Evolutionary conservation across 2,113 vertebrate genomes (phyloP).

Genomic region (Elephas maximus): DNA sequence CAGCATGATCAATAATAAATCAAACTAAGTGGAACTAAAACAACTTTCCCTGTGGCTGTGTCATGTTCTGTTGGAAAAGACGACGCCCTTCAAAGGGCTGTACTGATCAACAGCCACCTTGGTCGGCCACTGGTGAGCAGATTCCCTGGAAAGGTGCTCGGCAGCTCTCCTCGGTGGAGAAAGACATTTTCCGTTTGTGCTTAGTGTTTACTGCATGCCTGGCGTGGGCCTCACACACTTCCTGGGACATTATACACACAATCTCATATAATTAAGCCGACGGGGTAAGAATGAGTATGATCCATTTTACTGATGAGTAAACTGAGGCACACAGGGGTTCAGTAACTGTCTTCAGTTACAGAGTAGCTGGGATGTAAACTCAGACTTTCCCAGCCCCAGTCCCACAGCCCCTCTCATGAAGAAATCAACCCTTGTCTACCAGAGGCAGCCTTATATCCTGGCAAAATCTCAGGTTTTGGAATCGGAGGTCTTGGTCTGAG

Average conservation of each 20-base stretch:
- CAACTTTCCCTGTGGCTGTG: slow-evolving; percentile 53
- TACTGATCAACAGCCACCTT: not conserved
- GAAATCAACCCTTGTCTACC: not conserved
- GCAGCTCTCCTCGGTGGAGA: not conserved
- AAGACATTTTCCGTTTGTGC: not conserved
- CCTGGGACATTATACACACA: not conserved
- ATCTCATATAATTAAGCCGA: not conserved
- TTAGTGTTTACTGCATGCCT: not conserved
- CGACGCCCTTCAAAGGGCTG: slow-evolving; percentile 28
- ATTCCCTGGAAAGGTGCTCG: not conserved
- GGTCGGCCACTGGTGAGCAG: not conserved
- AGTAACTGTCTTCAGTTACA: not conserved
- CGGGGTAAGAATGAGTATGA: not conserved
- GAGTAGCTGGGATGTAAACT: not conserved
- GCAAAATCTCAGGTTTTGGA: not conserved
- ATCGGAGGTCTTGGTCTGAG: not conserved
- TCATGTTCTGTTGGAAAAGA: slow-evolving; percentile 74
- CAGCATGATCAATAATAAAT: slow-evolving; percentile 83
- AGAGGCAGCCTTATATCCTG: not conserved
- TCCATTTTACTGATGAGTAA: not conserved
- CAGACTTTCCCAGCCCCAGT: not conserved
- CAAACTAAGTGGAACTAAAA: slow-evolving; percentile 80
- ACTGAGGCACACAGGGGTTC: not conserved
- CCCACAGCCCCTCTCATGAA: not conserved
- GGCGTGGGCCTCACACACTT: fast-evolving